phyloP scores from a whole-genome alignment of 2,797 vertebrate genomes.

The Anguilla obscura region DNA sequence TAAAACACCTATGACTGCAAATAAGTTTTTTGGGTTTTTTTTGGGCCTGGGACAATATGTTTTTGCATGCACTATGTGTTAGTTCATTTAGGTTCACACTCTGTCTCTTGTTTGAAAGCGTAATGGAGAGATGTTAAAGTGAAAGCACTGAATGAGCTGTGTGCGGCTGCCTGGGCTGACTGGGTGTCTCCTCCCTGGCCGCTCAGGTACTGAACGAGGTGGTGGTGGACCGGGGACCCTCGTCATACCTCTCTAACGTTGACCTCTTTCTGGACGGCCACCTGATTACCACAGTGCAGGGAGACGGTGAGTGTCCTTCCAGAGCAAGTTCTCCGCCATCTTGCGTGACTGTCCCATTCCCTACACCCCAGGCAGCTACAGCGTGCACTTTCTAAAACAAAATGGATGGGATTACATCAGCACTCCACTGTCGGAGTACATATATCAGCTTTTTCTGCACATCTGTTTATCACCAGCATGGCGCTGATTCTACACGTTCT shows the following conservation, averaged over 20 bases:
- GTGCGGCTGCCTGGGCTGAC: not conserved
- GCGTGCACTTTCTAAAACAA: not conserved
- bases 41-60: not conserved
- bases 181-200: not conserved
- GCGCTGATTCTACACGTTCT: too few relatives aligned
- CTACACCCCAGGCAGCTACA: not conserved
- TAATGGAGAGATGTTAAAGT: not conserved
- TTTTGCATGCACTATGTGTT: not conserved
- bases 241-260: constrained; percentile 80
- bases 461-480: not conserved
- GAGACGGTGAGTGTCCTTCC: constrained; percentile 67
- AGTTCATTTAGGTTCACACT: not conserved
- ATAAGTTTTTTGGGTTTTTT: not conserved
- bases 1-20: not conserved
- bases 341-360: not conserved
- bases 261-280: constrained; percentile 79
- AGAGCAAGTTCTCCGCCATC: not conserved
- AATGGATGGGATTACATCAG: not conserved
- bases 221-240: constrained; percentile 79
- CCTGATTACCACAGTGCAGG: constrained; percentile 81
- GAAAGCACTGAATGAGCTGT: not conserved
- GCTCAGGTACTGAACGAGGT: constrained; percentile 79
- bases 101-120: not conserved
- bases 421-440: not conserved
- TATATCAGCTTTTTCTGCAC: not conserved